Conservation (phyloP, 2,888 invertebrate species). For the Ypsolopha sequella region DNA sequence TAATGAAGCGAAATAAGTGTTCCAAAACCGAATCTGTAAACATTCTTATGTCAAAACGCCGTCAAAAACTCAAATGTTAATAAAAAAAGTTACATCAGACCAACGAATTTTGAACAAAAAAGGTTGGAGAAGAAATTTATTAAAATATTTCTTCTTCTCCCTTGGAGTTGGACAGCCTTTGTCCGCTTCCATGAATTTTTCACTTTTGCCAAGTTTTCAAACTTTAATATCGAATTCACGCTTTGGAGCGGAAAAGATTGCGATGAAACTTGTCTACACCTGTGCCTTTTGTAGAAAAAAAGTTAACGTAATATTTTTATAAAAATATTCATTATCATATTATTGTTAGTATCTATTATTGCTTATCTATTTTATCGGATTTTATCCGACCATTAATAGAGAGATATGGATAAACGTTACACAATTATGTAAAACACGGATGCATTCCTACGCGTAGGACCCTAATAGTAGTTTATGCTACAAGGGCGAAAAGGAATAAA, state of each 20-base stretch:
- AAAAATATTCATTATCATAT: too few species aligned
- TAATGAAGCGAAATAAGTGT: not conserved
- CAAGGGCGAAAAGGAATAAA: too few species aligned
- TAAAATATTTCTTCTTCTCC: constrained; percentile 30
- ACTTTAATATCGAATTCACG: constrained; percentile 14
- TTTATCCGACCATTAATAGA: too few species aligned
- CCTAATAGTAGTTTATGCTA: too few species aligned
- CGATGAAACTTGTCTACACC: constrained; percentile 10
- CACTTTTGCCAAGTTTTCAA: constrained; percentile 15
- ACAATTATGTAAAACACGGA: too few species aligned
- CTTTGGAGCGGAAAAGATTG: constrained; percentile 9
- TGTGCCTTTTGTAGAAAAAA: constrained; percentile 9
- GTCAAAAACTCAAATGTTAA: constrained; percentile 14
- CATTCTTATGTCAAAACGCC: too few species aligned
- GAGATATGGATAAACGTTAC: too few species aligned
- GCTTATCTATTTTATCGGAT: too few species aligned
- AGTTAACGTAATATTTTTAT: too few species aligned
- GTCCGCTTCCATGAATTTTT: constrained; percentile 12
- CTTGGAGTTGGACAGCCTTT: constrained; percentile 18
- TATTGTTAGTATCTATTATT: too few species aligned
- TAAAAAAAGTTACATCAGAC: constrained; percentile 15
- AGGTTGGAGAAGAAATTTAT: constrained; percentile 30
- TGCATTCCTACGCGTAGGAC: too few species aligned
- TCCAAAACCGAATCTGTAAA: too few species aligned
- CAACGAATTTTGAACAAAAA: constrained; percentile 25